Evolutionary conservation across 2,797 vertebrate species (phyloP).

Genomic region (Rhynchonycteris naso): DNA sequence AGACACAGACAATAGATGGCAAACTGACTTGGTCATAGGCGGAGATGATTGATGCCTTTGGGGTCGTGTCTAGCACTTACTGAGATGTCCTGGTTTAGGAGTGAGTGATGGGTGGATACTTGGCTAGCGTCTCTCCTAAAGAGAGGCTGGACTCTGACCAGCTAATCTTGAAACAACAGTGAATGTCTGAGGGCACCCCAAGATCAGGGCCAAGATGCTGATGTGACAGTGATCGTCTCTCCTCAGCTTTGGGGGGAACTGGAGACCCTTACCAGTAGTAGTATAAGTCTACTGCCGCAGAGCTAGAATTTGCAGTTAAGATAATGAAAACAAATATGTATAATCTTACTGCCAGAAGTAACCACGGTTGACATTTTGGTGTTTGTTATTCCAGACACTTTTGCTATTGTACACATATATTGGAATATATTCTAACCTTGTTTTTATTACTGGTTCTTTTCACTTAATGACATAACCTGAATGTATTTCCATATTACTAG

Average conservation of each 20-base stretch:
- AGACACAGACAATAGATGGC: not conserved
- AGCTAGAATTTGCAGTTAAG: not conserved
- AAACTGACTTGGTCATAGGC: not conserved
- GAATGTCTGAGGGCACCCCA: not conserved
- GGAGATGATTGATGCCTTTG: not conserved
- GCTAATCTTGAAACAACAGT: not conserved
- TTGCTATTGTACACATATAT: not conserved
- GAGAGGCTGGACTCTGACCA: not conserved
- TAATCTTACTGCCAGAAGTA: not conserved
- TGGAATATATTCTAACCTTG: not conserved
- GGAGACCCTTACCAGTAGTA: not conserved
- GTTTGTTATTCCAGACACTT: not conserved
- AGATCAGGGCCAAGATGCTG: not conserved
- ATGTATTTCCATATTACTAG: not conserved
- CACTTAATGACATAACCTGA: not conserved
- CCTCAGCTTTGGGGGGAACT: not conserved
- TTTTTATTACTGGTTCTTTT: slow-evolving; percentile 52
- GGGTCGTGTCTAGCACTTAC: not conserved
- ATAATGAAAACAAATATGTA: not conserved
- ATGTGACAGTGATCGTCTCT: not conserved
- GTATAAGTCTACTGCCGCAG: not conserved
- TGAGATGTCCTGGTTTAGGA: not conserved
- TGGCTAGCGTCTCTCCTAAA: not conserved
- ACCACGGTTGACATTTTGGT: not conserved
- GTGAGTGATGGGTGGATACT: too few relatives aligned